Percentiles rank a stretch among this genome's conserved stretches.
Evolutionary conservation across 2,888 invertebrate genomes (phyloP).

Genomic region (Sinhomidia bicolor): DNA sequence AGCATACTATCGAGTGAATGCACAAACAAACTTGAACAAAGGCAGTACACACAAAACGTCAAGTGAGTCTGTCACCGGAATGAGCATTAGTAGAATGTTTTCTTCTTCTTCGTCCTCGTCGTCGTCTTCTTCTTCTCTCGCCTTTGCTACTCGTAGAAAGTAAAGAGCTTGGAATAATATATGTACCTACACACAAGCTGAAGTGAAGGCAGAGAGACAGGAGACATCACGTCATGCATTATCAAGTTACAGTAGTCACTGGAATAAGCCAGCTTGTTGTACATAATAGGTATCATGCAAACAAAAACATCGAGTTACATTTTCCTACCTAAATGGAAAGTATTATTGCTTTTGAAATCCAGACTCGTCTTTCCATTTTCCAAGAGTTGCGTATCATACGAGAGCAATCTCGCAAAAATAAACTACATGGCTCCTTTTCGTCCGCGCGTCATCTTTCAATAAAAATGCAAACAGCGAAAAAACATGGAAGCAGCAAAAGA

Average conservation of each 20-base stretch:
- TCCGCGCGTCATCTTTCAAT: slow-evolving; percentile 9
- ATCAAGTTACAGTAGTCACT: slow-evolving; percentile 1
- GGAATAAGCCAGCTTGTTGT: neutral
- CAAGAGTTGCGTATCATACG: neutral
- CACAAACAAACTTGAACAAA: too few relatives aligned
- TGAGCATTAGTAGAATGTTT: too few relatives aligned
- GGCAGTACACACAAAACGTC: too few relatives aligned
- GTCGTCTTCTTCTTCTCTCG: too few relatives aligned
- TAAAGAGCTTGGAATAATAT: too few relatives aligned
- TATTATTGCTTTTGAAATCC: slow-evolving; percentile 22
- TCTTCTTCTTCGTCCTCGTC: too few relatives aligned
- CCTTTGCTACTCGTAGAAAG: too few relatives aligned
- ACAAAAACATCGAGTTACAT: neutral
- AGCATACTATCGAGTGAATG: too few relatives aligned
- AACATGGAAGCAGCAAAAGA: neutral
- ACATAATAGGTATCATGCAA: neutral
- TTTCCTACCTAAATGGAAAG: neutral
- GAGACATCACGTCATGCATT: slow-evolving; percentile 12
- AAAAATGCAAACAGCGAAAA: slow-evolving; percentile 4
- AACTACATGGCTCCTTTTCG: neutral
- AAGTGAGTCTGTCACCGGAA: too few relatives aligned
- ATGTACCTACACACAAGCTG: neutral
- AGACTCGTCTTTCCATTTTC: neutral
- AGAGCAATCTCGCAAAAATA: neutral
- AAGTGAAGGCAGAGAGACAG: neutral